Evolutionary conservation across 2,113 vertebrate genomes (phyloP), one percentile per base, ranked within the genome.

Genomic region (Columba janthina): DNA sequence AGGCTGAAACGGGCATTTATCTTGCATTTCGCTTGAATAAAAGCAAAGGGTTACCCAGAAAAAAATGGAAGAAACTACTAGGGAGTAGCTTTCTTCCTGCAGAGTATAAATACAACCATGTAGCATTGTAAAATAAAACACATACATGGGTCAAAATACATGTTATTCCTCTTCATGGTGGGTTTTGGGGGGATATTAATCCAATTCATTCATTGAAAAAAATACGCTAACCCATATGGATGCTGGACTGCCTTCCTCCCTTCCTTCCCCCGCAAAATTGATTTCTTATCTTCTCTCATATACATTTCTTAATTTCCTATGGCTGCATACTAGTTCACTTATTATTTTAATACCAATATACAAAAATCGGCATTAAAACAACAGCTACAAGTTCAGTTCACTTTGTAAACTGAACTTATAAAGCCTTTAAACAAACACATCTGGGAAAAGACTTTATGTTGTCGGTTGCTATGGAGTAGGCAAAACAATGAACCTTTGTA

Each of bases 371-470:
- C 60, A 51, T 60, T 54, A 67, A 95, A 93, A 66, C 12, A 79
- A 48, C 20, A 88, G 48, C 48, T 85, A 46, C 42, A 79, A 86
- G 56, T 50, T 93, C 13, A 56, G 53, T 26, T 80, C 8, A 15
- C 25, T 65, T 94, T 77, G 80, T 50, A 44, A 93, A 76, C 38
- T 51, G n/a, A 96, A 70, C 60, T 88, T 86, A 73, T 0, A 88
- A 86, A 90, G 53, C 57, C 76, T 93, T 92, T 93, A 94, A 95
- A 86, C 28, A 96, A 94, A 96, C 87, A 88, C 73, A 76, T 91
- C 73, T 89, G 93, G 89, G 94, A 64, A 93, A 92, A 85, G 93
- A 65, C 86, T 86, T 93, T 67, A 77, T 87, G 80, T 29, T 72
- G 90, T 89, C 20, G 12, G 94, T 95, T 96, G 90, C 93, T 69